Evolutionary conservation across 1,140 invertebrate genomes (phyloP).

Genomic region (Lethocerus indicus): DNA sequence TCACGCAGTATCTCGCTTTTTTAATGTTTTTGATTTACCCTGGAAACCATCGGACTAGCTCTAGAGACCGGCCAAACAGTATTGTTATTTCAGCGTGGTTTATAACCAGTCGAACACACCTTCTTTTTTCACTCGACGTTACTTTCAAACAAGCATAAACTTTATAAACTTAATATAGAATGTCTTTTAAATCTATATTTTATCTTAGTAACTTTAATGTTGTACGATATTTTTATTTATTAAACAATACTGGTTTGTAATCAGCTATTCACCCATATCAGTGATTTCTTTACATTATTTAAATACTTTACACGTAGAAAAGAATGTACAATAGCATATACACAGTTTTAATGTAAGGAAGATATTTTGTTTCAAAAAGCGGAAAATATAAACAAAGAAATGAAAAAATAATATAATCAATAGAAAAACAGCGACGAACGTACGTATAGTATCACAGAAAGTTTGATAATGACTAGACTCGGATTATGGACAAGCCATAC

Average conservation of each 20-base stretch:
- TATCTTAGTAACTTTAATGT: slow-evolving; percentile 6
- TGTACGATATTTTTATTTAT: not conserved
- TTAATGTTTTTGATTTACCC: too few species aligned
- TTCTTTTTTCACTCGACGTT: too few species aligned
- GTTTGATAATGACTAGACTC: slow-evolving; percentile 19
- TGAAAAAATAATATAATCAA: slow-evolving; percentile 15
- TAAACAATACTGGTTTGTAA: slow-evolving; percentile 5
- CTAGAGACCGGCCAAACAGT: too few species aligned
- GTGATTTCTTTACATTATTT: slow-evolving; percentile 2
- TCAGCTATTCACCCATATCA: slow-evolving; percentile 4
- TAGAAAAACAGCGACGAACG: slow-evolving; percentile 12
- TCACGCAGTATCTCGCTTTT: too few species aligned
- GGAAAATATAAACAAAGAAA: slow-evolving; percentile 9
- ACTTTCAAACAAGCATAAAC: slow-evolving; percentile 4
- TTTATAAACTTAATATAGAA: slow-evolving; percentile 7
- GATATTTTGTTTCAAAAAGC: slow-evolving; percentile 2
- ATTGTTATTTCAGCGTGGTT: too few species aligned
- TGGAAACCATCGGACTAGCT: too few species aligned
- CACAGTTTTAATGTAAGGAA: slow-evolving; percentile 3
- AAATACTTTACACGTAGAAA: slow-evolving; percentile 9
- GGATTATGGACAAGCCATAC: slow-evolving; percentile 11
- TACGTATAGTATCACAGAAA: slow-evolving; percentile 20
- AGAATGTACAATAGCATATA: slow-evolving; percentile 10
- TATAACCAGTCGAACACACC: too few species aligned
- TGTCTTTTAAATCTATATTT: slow-evolving; percentile 5